Conservation (phyloP, 2,113 vertebrate species). For the Fulica atra region DNA sequence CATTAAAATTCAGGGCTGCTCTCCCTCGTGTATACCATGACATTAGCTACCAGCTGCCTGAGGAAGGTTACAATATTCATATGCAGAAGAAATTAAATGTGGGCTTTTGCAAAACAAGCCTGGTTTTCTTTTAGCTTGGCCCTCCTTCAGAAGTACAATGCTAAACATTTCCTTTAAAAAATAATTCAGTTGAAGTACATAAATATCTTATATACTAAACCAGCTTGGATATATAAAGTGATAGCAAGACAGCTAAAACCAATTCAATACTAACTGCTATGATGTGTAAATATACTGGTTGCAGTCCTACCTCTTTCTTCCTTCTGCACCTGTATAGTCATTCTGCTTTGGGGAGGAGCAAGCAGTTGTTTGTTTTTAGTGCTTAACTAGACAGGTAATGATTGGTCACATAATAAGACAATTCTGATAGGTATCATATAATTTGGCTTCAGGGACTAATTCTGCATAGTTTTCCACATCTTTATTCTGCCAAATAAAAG, state of each 20-base stretch:
- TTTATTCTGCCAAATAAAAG: neutral
- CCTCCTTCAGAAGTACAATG: neutral
- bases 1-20: neutral
- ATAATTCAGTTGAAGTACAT: neutral
- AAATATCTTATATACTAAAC: neutral
- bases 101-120: neutral
- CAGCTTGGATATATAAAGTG: neutral
- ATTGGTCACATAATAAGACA: neutral
- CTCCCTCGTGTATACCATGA: neutral
- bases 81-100: neutral
- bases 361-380: neutral
- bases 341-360: neutral
- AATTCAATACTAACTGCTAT: neutral
- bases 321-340: neutral
- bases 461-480: neutral
- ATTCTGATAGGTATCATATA: neutral
- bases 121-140: neutral
- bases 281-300: neutral
- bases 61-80: neutral
- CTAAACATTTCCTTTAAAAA: neutral
- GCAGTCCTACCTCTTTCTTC: neutral
- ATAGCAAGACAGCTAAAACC: neutral
- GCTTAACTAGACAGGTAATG: neutral
- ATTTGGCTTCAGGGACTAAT: neutral
- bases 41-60: neutral